Evolutionary conservation across 92 coral and sea anemone species (phyloP).

Genomic region (Plumapathes pennacea): DNA sequence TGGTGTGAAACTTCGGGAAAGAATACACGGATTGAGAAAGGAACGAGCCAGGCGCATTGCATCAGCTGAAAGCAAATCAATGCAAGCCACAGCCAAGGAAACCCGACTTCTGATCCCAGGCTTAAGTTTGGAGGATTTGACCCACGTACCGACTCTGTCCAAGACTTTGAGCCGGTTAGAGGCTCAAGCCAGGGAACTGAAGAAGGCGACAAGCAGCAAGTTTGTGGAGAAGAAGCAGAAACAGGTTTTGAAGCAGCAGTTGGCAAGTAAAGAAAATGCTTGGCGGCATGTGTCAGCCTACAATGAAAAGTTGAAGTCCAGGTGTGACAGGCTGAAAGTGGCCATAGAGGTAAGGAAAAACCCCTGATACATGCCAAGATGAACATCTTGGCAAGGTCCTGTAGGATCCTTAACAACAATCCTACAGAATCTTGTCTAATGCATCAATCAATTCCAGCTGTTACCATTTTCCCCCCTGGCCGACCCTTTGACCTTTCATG

Average conservation of each 20-base stretch:
- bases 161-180: slow-evolving; percentile 57
- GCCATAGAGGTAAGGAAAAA: slow-evolving; percentile 78
- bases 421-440: too few species aligned
- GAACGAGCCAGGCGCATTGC: slow-evolving; percentile 48
- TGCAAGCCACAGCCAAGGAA: slow-evolving; percentile 48
- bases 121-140: slow-evolving; percentile 65
- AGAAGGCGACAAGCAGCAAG: slow-evolving; percentile 56
- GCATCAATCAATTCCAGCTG: too few species aligned
- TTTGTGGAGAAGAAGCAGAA: slow-evolving; percentile 73
- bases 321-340: slow-evolving; percentile 77
- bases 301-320: slow-evolving; percentile 58
- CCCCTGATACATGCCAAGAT: neutral
- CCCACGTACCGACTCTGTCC: slow-evolving; percentile 67
- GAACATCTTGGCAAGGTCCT: too few species aligned
- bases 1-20: slow-evolving; percentile 52
- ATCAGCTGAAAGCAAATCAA: slow-evolving; percentile 53
- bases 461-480: too few species aligned
- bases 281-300: slow-evolving; percentile 32
- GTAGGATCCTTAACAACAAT: too few species aligned
- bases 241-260: slow-evolving; percentile 59
- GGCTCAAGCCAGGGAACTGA: slow-evolving; percentile 59
- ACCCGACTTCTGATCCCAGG: slow-evolving; percentile 77
- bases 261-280: slow-evolving; percentile 60
- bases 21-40: slow-evolving; percentile 38
- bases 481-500: too few species aligned